phyloP scores from a whole-genome alignment of 2,888 invertebrate genomes.

The Sabellastarte sp. region DNA sequence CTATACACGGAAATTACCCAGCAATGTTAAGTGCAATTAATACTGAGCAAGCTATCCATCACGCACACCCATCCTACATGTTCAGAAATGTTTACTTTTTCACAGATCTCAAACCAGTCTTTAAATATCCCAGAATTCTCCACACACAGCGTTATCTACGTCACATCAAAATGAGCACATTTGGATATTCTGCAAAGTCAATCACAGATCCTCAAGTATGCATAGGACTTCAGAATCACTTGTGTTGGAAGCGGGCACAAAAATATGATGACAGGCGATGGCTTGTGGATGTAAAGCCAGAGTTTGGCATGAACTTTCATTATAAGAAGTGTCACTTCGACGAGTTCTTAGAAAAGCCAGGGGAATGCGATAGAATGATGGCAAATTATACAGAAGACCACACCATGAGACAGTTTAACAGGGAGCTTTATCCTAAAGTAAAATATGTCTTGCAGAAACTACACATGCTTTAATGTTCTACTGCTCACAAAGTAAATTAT shows the following conservation, averaged over 20 bases:
- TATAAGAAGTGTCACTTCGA: constrained; percentile 28
- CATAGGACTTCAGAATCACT: constrained; percentile 25
- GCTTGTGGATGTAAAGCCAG: constrained; percentile 9
- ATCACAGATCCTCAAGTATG: constrained; percentile 17
- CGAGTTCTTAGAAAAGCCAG: constrained; percentile 5
- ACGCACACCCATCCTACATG: constrained; percentile 11
- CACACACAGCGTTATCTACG: constrained; percentile 11
- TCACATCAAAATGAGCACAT: constrained; percentile 13
- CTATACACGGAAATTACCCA: constrained; percentile 10
- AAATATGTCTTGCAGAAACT: background rate
- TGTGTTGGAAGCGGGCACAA: constrained; percentile 18
- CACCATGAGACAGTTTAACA: background rate
- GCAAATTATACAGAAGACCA: background rate
- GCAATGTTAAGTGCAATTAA: constrained; percentile 11
- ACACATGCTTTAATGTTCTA: background rate
- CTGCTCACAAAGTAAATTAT: too few relatives aligned
- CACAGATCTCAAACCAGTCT: constrained; percentile 14
- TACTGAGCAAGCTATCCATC: background rate
- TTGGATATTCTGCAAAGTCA: constrained; percentile 21
- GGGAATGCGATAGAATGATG: constrained; percentile 11
- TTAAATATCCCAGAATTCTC: constrained; percentile 14
- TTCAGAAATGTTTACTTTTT: constrained; percentile 27
- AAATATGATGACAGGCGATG: constrained; percentile 1
- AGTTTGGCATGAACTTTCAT: constrained; percentile 20
- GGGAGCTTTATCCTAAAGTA: constrained; percentile 1